These are phyloP conservation scores for Anas platyrhynchos DNA, from an alignment of 2,113 vertebrate genomes.

Conservation along the genomic window DNA sequence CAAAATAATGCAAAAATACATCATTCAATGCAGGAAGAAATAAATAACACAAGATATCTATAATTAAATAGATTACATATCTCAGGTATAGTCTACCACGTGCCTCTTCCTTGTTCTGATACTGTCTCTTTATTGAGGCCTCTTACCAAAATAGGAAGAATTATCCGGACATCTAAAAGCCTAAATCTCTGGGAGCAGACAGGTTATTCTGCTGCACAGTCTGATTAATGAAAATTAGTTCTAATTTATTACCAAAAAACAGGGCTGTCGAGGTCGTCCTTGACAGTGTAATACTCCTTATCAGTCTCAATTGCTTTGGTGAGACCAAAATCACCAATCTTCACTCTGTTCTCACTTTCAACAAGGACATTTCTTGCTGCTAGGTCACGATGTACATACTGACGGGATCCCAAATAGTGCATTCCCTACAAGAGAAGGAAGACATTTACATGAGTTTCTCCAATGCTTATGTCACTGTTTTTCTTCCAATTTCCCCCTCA, in stretches of 20 bases:
- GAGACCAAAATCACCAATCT: slow-evolving; percentile 97
- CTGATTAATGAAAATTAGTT: not conserved
- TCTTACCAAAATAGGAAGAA: rapidly evolving
- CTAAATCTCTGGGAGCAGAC: rapidly evolving
- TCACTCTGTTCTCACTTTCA: slow-evolving; percentile 92
- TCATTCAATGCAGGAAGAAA: not conserved
- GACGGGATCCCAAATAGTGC: slow-evolving; percentile 91
- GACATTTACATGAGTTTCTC: not conserved
- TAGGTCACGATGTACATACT: slow-evolving; percentile 95
- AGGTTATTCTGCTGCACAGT: rapidly evolving
- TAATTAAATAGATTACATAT: no score
- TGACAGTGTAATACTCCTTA: slow-evolving; percentile 96
- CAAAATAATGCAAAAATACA: rapidly evolving
- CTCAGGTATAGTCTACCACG: rapidly evolving
- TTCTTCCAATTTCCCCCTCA: not conserved
- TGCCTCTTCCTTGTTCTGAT: not conserved
- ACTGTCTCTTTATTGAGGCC: not conserved
- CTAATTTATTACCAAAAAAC: slow-evolving; percentile 87
- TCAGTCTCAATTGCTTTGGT: slow-evolving; percentile 96
- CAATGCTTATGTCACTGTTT: rapidly evolving
- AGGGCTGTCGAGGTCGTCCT: slow-evolving; percentile 93
- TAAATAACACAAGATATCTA: not conserved
- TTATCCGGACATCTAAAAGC: rapidly evolving
- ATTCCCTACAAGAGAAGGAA: slow-evolving; percentile 82
- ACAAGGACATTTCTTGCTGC: slow-evolving; percentile 96